Evolutionary conservation across 2,113 vertebrate species (phyloP), one percentile per base, ranked within the genome.

Genomic region (Cynoglossus semilaevis): DNA sequence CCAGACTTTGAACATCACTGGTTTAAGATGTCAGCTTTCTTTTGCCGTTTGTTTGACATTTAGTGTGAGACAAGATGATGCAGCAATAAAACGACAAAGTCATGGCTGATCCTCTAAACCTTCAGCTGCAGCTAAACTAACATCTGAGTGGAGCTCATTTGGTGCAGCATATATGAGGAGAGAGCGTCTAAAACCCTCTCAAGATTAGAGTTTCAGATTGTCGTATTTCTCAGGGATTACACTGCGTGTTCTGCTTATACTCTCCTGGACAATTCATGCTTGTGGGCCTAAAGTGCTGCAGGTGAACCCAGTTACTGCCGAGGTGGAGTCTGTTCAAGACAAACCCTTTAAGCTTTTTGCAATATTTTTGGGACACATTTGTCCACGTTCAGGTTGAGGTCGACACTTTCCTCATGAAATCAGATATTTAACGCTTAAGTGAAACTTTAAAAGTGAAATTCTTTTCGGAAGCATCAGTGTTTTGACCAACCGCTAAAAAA

Each of bases 191-290:
- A 68, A 72, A 75, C 58, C 70, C 61, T 56, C 72, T 49, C 57
- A 65, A 72, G 76, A 80, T 80, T 80, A 78, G 0, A 11, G 70
- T 29, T 77, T 73, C 75, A 61, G 36, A 72, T 55, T 50, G 44
- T 61, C 61, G 65, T 65, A 76, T 80, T 77, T 81, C 70, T 74
- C 14, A 0, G 57, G 66, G 81, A 85, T 83, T 83, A 85, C 37
- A 18, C 54, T 51, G 62, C 60, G 12, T 60, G 56, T 42, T 63
- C 63, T 40, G 56, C 67, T 40, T 42, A 58, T 57, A 42, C 72
- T 70, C 45, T 15, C 52, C 60, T 48, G 45, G 70, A 80, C 70
- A 79, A 58, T 65, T 74, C 56, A 40, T 35, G n/a, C 22, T 29
- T 29, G 42, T 44, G 51, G 29, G 56, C 64, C 58, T 50, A 51